A percentile compares a stretch with the other conserved stretches of the same genome.
Conservation (phyloP, 2,888 invertebrate species). For the Pinctada fucata region DNA sequence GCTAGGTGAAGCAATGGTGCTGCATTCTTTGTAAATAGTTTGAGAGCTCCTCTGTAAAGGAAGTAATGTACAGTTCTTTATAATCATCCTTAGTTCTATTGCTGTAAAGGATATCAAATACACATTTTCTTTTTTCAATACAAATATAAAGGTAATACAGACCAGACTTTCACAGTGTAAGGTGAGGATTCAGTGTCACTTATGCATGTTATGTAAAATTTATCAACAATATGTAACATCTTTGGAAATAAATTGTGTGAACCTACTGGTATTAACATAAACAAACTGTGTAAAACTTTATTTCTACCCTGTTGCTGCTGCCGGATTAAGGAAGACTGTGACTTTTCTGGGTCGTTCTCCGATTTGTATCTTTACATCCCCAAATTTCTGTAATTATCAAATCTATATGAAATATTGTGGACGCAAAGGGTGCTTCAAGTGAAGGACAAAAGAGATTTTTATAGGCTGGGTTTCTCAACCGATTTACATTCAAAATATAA, state of each 20-base stretch:
- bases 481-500: neutral
- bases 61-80: neutral
- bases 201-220: too few relatives aligned
- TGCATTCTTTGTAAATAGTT: conserved; percentile 90
- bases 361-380: conserved; percentile 82
- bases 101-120: too few relatives aligned
- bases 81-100: too few relatives aligned
- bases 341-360: conserved; percentile 84
- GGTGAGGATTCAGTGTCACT: too few relatives aligned
- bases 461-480: neutral
- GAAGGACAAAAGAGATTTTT: neutral
- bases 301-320: conserved; percentile 86
- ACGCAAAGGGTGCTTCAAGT: neutral
- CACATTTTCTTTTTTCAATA: too few relatives aligned
- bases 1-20: conserved; percentile 95
- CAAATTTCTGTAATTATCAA: conserved; percentile 79
- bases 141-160: too few relatives aligned
- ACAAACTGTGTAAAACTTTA: too few relatives aligned
- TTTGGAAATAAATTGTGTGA: too few relatives aligned
- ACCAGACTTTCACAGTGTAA: too few relatives aligned
- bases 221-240: too few relatives aligned
- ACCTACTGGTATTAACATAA: too few relatives aligned
- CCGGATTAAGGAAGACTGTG: conserved; percentile 93
- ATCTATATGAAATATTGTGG: neutral
- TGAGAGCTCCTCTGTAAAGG: conserved; percentile 80